phyloP scores from a whole-genome alignment of 2,888 invertebrate genomes.

The Julus scanicus region DNA sequence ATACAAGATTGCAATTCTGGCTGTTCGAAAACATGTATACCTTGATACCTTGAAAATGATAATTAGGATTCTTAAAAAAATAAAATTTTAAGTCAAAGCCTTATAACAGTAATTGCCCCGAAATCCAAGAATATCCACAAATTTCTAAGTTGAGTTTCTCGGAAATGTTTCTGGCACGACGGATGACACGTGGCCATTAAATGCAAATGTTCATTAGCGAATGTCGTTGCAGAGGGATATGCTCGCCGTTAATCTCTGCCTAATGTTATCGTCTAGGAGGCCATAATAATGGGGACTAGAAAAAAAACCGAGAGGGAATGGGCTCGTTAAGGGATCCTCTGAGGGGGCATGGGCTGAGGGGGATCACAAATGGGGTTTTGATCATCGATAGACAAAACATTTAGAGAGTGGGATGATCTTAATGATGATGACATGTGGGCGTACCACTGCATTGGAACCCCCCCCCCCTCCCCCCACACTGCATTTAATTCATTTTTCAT shows the following conservation, averaged over 20 bases:
- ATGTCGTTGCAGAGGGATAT: neutral
- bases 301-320: constrained; percentile 33
- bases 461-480: neutral
- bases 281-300: neutral
- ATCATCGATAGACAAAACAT: constrained; percentile 4
- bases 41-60: too few species aligned
- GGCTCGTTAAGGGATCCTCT: constrained; percentile 1
- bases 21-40: too few species aligned
- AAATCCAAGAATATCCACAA: too few species aligned
- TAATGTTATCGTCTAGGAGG: constrained; percentile 25
- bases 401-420: constrained; percentile 6
- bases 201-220: constrained; percentile 21
- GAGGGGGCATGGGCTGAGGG: neutral
- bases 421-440: constrained; percentile 33
- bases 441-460: neutral
- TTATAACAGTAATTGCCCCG: too few species aligned
- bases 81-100: too few species aligned
- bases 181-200: constrained; percentile 24
- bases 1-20: too few species aligned
- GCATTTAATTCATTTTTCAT: constrained; percentile 23
- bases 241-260: constrained; percentile 33
- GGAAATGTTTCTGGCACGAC: neutral
- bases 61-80: too few species aligned
- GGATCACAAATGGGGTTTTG: neutral
- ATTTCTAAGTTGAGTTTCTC: too few species aligned